Conservation (phyloP, 2,797 vertebrate species). For the Xenops minutus region DNA sequence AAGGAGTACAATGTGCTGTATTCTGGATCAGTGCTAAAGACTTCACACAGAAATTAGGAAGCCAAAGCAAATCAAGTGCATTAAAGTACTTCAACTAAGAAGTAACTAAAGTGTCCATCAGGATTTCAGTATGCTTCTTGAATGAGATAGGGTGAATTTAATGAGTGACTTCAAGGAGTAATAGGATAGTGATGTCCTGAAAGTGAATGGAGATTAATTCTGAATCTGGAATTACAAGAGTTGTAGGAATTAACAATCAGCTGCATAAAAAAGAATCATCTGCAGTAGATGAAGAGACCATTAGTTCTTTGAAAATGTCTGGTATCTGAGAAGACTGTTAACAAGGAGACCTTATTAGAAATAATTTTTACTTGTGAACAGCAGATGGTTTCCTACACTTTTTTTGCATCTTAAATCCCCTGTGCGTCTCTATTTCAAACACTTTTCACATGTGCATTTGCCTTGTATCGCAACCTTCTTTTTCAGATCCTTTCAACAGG, state of each 20-base stretch:
- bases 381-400: neutral
- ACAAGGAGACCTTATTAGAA: neutral
- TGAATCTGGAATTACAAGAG: conserved; percentile 35
- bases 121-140: neutral
- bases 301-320: conserved; percentile 34
- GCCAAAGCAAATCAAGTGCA: neutral
- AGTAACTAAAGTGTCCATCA: neutral
- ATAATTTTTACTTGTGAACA: neutral
- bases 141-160: neutral
- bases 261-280: conserved; percentile 3
- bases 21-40: neutral
- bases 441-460: fast-evolving
- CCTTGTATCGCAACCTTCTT: neutral
- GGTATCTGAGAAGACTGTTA: neutral
- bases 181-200: neutral
- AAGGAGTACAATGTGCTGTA: neutral
- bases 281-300: conserved; percentile 12
- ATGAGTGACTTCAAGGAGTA: conserved; percentile 17
- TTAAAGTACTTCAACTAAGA: neutral
- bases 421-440: neutral
- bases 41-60: neutral
- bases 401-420: neutral
- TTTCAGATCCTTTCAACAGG: neutral
- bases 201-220: conserved; percentile 39
- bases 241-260: conserved; percentile 44